A percentile compares a stretch with the other conserved stretches of the same genome.
Evolutionary conservation across 2,113 vertebrate species (phyloP).

Genomic region (Bufo bufo): DNA sequence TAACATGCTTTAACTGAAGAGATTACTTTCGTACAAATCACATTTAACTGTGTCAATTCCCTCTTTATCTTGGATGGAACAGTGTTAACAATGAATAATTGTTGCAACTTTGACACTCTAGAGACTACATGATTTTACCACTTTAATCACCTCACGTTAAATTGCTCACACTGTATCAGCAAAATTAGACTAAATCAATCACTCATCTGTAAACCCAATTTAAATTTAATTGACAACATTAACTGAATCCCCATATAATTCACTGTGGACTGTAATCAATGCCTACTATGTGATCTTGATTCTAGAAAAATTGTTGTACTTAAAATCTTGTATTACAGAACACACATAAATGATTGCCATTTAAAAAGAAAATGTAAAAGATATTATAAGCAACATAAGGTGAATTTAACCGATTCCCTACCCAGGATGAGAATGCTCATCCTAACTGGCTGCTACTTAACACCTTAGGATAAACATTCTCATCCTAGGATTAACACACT

Average conservation of each 20-base stretch:
- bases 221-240: slow-evolving; percentile 39
- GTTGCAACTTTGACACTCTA: slow-evolving; percentile 15
- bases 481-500: too few species aligned
- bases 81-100: slow-evolving; percentile 30
- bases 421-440: too few species aligned
- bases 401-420: neutral
- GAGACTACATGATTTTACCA: slow-evolving; percentile 6
- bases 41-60: slow-evolving; percentile 11
- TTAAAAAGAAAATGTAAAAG: neutral
- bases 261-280: slow-evolving; percentile 12
- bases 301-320: neutral
- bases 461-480: too few species aligned
- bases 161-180: slow-evolving; percentile 30
- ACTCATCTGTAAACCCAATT: slow-evolving; percentile 34
- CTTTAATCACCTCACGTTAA: slow-evolving; percentile 28
- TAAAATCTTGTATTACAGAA: neutral
- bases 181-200: slow-evolving; percentile 38
- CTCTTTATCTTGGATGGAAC: neutral
- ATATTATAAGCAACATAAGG: neutral
- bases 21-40: slow-evolving; percentile 8
- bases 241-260: slow-evolving; percentile 17
- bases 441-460: too few species aligned
- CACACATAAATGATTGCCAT: neutral
- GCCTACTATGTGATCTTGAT: slow-evolving; percentile 4
- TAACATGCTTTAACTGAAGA: neutral